phyloP scores from a whole-genome alignment of 2,113 vertebrate genomes.

The Vombatus ursinus region DNA sequence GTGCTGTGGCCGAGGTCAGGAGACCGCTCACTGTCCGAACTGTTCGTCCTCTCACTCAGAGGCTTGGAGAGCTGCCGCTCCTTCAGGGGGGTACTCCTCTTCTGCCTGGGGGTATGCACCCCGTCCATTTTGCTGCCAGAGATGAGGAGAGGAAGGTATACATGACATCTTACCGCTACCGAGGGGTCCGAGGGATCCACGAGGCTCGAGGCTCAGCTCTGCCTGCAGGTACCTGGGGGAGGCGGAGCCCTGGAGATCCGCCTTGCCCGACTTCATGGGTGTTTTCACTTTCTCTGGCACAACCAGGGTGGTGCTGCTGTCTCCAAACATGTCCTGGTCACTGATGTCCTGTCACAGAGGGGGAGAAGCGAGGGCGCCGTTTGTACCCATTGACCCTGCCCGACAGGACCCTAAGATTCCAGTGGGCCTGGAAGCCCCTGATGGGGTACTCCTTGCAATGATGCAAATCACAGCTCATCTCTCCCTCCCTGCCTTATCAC shows the following conservation, averaged over 20 bases:
- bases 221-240: constrained; percentile 85
- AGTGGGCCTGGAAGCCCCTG: neutral
- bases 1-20: constrained; percentile 89
- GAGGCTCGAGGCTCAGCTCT: neutral
- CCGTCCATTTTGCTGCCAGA: constrained; percentile 84
- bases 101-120: constrained; percentile 88
- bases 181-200: too few species aligned
- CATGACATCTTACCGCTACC: neutral
- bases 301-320: constrained; percentile 83
- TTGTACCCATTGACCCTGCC: neutral
- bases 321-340: constrained; percentile 88
- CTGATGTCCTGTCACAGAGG: constrained; percentile 83
- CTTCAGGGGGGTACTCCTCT: constrained; percentile 88
- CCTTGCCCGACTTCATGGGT: constrained; percentile 88
- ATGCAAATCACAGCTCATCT: too few species aligned
- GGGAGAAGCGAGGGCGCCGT: neutral
- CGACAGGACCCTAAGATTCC: neutral
- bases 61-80: constrained; percentile 92
- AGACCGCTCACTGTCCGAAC: constrained; percentile 91
- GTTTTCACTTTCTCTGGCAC: constrained; percentile 91
- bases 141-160: neutral
- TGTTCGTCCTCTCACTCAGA: constrained; percentile 91
- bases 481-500: neutral
- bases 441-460: neutral
- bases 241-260: constrained; percentile 85